Conservation (phyloP, 2,113 vertebrate genomes). For the Aythya baeri region DNA sequence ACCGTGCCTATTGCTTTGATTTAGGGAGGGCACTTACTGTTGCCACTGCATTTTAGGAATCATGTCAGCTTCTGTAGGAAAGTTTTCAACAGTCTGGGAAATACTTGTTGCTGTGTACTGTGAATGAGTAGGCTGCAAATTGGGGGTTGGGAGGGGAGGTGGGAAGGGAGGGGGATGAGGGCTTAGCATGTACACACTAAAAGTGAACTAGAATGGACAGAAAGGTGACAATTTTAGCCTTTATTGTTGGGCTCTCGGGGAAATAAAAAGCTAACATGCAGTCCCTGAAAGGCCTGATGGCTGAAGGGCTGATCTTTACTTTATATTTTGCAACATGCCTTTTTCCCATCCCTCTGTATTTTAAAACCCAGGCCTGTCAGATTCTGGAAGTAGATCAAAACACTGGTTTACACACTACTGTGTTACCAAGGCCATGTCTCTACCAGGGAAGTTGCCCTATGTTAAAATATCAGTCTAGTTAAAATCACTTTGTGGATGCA, state of each 20-base stretch:
- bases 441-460: constrained; percentile 21
- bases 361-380: constrained; percentile 16
- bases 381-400: constrained; percentile 45
- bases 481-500: neutral
- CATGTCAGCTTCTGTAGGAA: constrained; percentile 58
- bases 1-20: constrained; percentile 79
- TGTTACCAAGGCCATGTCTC: constrained; percentile 52
- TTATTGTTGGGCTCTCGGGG: constrained; percentile 55
- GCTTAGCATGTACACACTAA: constrained; percentile 45
- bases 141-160: constrained; percentile 10
- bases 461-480: neutral
- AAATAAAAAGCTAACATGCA: constrained; percentile 48
- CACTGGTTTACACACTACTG: constrained; percentile 63
- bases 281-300: constrained; percentile 67
- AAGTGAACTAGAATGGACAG: constrained; percentile 34
- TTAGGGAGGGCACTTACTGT: constrained; percentile 72
- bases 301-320: constrained; percentile 64
- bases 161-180: neutral
- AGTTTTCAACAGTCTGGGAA: constrained; percentile 25
- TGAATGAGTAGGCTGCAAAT: constrained; percentile 41
- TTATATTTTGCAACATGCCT: constrained; percentile 43
- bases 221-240: constrained; percentile 65
- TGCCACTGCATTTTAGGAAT: constrained; percentile 71
- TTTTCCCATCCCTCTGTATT: constrained; percentile 21
- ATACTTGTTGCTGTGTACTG: constrained; percentile 53